Evolutionary conservation across 2,797 vertebrate species (phyloP), one percentile per base, ranked within the genome.

Genomic region (Thaleichthys pacificus): DNA sequence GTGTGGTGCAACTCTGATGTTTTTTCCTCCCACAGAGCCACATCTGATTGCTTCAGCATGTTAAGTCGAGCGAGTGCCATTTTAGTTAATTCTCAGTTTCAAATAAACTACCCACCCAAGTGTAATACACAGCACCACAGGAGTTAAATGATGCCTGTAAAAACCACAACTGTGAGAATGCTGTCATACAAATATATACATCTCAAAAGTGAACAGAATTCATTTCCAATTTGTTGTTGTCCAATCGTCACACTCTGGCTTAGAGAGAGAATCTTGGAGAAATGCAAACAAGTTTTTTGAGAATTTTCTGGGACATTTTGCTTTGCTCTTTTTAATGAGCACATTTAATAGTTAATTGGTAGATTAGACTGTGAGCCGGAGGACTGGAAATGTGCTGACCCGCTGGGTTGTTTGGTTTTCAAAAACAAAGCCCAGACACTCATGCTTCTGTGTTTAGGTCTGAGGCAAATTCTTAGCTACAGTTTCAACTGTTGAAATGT

Each of bases 281-380:
- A 76, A 86, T 26, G 54, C 69, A 64, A 76, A 76, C 42, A 67
- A 28, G 26, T 54, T 24, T 22, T 66, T 66, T 38, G 42, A 17
- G 71, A 71, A 84, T 84, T 81, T 88, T 88, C 80, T 73, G 75
- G 83, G 73, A 84, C 79, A 75, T 84, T 88, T 85, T 82, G 77
- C 74, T 85, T 82, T 80, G 78, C 80, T 78, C 75, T 75, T 87
- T 86, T 86, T 86, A 88, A 90, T 85, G 85, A 86, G 82, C 83
- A 88, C 80, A 75, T 85, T 89, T 88, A 83, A 85, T 72, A 81
- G 82, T 80, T 89, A 89, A 90, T 88, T 91, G 86, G 87, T 75
- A 88, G 85, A 89, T 88, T 88, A 87, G 80, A 70, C 78, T 85
- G 69, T 85, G 69, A 71, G 84, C 83, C 84, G 84, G 77, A 69